Conservation (phyloP, 2,113 vertebrate species). For the Azemiops feae region DNA sequence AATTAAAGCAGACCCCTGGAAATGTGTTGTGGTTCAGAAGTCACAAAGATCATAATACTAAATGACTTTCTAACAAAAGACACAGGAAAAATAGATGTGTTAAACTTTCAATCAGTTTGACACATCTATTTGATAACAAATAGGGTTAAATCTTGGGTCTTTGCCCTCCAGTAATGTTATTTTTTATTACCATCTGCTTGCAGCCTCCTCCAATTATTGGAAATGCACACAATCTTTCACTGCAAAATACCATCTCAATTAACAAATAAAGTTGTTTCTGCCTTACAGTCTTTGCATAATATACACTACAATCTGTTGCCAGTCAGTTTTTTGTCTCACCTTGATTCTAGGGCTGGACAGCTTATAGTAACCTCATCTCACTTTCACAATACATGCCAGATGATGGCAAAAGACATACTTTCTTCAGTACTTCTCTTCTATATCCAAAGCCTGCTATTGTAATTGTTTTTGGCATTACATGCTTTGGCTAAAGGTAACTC, state of each 20-base stretch:
- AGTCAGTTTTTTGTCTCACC: neutral
- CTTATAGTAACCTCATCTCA: neutral
- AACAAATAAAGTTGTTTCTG: neutral
- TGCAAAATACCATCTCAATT: neutral
- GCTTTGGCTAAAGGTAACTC: neutral
- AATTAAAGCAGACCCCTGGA: neutral
- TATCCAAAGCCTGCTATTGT: neutral
- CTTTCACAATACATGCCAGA: neutral
- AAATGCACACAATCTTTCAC: neutral
- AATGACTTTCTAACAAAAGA: neutral
- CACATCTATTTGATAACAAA: neutral
- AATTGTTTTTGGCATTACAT: neutral
- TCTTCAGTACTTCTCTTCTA: neutral
- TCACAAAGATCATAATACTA: neutral
- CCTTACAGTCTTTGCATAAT: neutral
- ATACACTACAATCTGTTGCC: neutral
- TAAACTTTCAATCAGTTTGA: neutral
- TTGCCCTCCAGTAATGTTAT: neutral
- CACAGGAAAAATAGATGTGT: neutral
- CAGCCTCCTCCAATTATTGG: neutral
- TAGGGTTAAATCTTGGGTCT: neutral
- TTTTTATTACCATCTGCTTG: neutral
- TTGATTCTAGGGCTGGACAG: neutral
- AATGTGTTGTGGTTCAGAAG: neutral
- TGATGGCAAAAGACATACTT: neutral